These are phyloP conservation scores for Meandrina meandrites DNA, from an alignment of 92 coral and sea anemone species.

Conservation along the genomic window DNA sequence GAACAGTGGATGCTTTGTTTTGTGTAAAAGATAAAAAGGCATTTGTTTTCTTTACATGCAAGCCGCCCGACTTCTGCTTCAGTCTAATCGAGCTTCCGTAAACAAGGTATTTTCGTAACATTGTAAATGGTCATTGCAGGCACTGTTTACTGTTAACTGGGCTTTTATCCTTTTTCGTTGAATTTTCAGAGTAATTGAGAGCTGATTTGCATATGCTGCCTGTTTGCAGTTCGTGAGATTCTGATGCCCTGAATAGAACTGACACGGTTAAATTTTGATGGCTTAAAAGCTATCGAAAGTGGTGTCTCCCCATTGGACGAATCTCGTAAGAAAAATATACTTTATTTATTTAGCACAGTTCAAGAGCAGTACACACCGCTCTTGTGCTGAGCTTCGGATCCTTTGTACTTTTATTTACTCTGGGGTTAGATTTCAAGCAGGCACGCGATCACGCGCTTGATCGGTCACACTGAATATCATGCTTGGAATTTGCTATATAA, in stretches of 20 bases:
- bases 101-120: too few relatives aligned
- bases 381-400: not conserved
- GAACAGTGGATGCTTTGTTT: too few relatives aligned
- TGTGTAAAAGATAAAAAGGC: too few relatives aligned
- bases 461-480: too few relatives aligned
- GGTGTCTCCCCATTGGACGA: conserved; percentile 13
- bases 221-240: not conserved
- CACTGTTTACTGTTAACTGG: too few relatives aligned
- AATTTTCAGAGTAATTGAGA: not conserved
- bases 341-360: conserved; percentile 1
- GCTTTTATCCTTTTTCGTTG: too few relatives aligned
- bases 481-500: not conserved
- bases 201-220: not conserved
- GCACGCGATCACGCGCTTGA: too few relatives aligned
- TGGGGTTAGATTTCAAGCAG: too few relatives aligned
- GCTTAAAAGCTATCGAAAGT: conserved; percentile 6
- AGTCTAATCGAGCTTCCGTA: too few relatives aligned
- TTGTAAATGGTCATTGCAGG: too few relatives aligned
- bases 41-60: too few relatives aligned
- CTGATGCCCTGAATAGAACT: conserved; percentile 10
- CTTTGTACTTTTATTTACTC: conserved; percentile 4
- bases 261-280: not conserved
- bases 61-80: too few relatives aligned
- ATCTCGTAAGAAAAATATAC: not conserved
- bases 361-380: conserved; percentile 35